These are phyloP conservation scores for Acanthurus leucopareius DNA, from an alignment of 2,797 vertebrate species.

Conservation along the genomic window DNA sequence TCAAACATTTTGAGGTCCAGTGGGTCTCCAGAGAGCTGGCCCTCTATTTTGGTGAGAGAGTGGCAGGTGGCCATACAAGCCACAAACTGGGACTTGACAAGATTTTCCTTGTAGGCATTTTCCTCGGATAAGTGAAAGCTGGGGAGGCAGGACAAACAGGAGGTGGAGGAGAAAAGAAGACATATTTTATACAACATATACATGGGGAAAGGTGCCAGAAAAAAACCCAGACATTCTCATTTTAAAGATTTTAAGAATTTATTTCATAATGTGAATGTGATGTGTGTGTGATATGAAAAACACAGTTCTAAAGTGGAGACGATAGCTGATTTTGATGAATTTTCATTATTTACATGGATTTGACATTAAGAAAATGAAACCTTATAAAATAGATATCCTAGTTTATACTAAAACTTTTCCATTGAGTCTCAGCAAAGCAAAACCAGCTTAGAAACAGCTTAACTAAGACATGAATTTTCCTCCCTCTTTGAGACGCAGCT, in stretches of 20 bases:
- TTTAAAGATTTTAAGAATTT: no score
- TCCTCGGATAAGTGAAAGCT: constrained; percentile 94
- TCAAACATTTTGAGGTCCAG: constrained; percentile 99
- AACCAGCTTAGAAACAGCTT: not conserved
- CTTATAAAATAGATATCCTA: not conserved
- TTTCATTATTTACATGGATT: not conserved
- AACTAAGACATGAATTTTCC: not conserved
- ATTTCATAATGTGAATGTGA: no score
- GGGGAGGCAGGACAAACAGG: not conserved
- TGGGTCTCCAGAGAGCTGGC: constrained; percentile 95
- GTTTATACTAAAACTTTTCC: not conserved
- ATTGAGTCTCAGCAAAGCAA: not conserved
- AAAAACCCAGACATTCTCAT: no score
- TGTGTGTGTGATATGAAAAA: no score
- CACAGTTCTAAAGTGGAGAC: no score
- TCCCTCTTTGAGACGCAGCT: no score
- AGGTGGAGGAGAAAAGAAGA: not conserved
- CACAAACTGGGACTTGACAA: constrained; percentile 95
- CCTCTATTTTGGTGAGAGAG: constrained; percentile 98
- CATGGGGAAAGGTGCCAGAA: no score
- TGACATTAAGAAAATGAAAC: not conserved
- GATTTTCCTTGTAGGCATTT: constrained; percentile 89
- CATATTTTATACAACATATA: not conserved
- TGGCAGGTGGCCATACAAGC: constrained; percentile 99
- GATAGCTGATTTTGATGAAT: no score